Evolutionary conservation across 37 sponge, comb jelly and placozoan genomes (phyloP).

Genomic region (Lycopodina hypogea): DNA sequence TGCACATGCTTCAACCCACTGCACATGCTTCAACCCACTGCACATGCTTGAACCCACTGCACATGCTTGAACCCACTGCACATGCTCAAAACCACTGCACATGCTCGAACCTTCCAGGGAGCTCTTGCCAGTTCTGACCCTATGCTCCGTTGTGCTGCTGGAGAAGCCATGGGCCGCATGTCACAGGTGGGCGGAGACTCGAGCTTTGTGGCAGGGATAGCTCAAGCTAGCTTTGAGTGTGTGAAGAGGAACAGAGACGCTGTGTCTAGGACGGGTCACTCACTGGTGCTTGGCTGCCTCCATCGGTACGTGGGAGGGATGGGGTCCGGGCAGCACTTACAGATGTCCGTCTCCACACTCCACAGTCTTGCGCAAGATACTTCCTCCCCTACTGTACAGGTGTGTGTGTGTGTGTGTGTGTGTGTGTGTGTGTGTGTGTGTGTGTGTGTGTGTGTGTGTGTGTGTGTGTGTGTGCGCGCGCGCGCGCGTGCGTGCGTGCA

Average conservation of each 20-base stretch:
- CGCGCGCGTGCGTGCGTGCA: background rate
- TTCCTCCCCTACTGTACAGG: constrained; percentile 51
- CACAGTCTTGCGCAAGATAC: constrained; percentile 74
- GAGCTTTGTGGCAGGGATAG: constrained; percentile 79
- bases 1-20: background rate
- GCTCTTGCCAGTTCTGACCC: constrained; percentile 84
- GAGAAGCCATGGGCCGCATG: constrained; percentile 88
- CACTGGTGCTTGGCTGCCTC: constrained; percentile 87
- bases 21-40: background rate
- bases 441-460: background rate
- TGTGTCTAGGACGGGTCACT: constrained; percentile 83
- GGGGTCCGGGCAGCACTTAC: constrained; percentile 90
- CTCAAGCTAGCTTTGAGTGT: constrained; percentile 75
- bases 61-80: no score
- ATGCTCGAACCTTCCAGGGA: constrained; percentile 19
- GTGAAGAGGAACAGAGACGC: constrained; percentile 71
- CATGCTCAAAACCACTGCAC: no score
- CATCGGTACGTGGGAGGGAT: constrained; percentile 94
- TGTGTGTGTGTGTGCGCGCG: background rate
- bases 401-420: no score
- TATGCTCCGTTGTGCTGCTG: constrained; percentile 89
- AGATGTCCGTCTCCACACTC: constrained; percentile 73
- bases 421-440: no score
- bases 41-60: no score
- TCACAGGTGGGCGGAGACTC: constrained; percentile 78